phyloP scores from a whole-genome alignment of 35 echinoderm and acorn worm genomes.

The Holothuria glaberrima region DNA sequence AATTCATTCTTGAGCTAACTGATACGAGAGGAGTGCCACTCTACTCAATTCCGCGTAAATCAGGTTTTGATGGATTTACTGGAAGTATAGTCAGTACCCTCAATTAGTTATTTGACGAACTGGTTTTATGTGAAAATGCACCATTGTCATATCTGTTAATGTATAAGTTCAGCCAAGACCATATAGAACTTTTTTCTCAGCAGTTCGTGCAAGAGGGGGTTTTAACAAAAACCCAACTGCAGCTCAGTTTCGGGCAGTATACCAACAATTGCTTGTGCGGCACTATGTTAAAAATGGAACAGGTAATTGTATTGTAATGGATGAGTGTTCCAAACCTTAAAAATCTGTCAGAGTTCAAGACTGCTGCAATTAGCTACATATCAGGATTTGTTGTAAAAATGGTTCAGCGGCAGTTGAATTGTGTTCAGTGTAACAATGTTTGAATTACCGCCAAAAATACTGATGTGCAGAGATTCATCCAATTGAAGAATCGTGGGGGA shows the following conservation, averaged over 20 bases:
- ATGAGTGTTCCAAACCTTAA: too few relatives aligned
- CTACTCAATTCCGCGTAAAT: not conserved
- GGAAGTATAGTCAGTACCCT: not conserved
- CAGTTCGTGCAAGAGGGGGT: slow-evolving; percentile 9
- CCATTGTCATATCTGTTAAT: slow-evolving; percentile 63
- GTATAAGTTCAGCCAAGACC: slow-evolving; percentile 73
- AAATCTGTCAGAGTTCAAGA: too few relatives aligned
- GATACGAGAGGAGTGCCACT: slow-evolving; percentile 10
- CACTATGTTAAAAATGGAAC: slow-evolving; percentile 31
- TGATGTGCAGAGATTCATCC: too few relatives aligned
- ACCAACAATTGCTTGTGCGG: slow-evolving; percentile 21
- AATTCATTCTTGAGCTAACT: slow-evolving; percentile 14
- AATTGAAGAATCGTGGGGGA: too few relatives aligned
- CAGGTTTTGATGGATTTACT: not conserved
- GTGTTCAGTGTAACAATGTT: too few relatives aligned
- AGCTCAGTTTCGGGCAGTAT: slow-evolving; percentile 23
- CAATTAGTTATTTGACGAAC: not conserved
- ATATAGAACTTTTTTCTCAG: slow-evolving; percentile 68
- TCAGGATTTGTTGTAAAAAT: too few relatives aligned
- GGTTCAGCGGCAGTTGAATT: not conserved
- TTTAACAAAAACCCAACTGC: slow-evolving; percentile 68
- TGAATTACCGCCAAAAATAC: too few relatives aligned
- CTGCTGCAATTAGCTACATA: too few relatives aligned
- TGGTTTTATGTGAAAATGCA: not conserved
- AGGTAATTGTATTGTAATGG: too few relatives aligned